Base-by-base conservation (phyloP, 2,797 vertebrate genomes). In the Acestrorhynchus altus region DNA sequence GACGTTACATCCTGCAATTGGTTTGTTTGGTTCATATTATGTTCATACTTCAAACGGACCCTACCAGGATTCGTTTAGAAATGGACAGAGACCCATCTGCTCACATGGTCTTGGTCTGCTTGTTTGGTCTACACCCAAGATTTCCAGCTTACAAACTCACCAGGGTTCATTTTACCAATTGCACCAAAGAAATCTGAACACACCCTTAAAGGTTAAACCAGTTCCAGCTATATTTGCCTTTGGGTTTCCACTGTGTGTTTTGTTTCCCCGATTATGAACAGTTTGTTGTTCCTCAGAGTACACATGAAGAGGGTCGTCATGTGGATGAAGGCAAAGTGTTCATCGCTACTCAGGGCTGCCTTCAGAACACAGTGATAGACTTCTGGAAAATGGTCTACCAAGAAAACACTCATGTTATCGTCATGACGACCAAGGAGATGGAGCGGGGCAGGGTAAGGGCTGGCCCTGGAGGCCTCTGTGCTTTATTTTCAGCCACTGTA, bases 341-440 rank as follows among this genome's bases (percentile, higher is more conserved):
- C 63, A 95, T 95, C 0, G 95, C 95, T 85, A 97, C 95, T 13
- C 95, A 96, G 86, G 96, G 95, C 40, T 97, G 94, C 86, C 92
- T 96, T 35, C 96, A 96, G 88, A 95, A 93, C 60, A 96, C 94
- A 0, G 93, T 94, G 52, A 70, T 86, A 0, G 95, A 96, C 91
- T 96, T 96, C 92, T 96, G 96, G 96, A 93, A 94, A 83, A 95
- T 95, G 95, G 94, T 96, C 49, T 93, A 95, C 81, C 96, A 96
- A 82, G 95, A 97, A 90, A 95, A 95, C 70, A 94, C 93, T 0
- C 94, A 92, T 0, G 94, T 96, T 86, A 96, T 96, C 0, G 95
- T 96, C 83, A 96, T 96, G 95, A 96, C 96, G 0, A 96, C 95
- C 20, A 95, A 95, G 88, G 95, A 96, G 86, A 91, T 95, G 87